Evolutionary conservation across 2,888 invertebrate genomes (phyloP).

Genomic region (Harpagoxenus sublaevis): DNA sequence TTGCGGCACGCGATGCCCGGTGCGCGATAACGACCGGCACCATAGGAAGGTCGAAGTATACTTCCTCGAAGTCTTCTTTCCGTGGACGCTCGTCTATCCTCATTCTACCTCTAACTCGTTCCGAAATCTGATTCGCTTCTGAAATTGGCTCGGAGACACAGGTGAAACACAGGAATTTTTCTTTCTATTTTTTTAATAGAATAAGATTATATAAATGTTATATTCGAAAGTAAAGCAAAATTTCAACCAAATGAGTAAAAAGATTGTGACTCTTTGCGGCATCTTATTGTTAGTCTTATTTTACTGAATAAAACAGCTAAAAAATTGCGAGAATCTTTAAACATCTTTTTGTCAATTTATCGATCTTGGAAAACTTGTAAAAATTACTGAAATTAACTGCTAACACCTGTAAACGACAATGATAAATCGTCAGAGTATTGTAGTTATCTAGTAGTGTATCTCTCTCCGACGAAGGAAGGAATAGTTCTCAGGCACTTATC

Average conservation of each 20-base stretch:
- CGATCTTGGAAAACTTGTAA: neutral
- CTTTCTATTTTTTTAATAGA: too few species aligned
- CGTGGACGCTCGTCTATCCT: constrained; percentile 25
- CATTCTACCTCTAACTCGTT: neutral
- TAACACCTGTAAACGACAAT: constrained; percentile 18
- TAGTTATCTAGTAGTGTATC: neutral
- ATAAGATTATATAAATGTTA: too few species aligned
- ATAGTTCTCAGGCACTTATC: neutral
- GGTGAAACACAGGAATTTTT: constrained; percentile 17
- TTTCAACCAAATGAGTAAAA: too few species aligned
- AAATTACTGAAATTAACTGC: neutral
- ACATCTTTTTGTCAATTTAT: neutral
- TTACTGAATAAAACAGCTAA: neutral
- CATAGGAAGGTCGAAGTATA: constrained; percentile 58
- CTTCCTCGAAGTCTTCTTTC: constrained; percentile 56
- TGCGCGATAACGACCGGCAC: constrained; percentile 56
- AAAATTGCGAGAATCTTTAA: neutral
- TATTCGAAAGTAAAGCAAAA: too few species aligned
- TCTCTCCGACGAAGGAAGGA: constrained; percentile 11
- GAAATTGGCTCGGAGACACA: constrained; percentile 33
- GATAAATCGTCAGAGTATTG: constrained; percentile 3
- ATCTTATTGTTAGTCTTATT: neutral
- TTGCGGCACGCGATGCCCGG: constrained; percentile 60
- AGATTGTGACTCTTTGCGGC: too few species aligned
- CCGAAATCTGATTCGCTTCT: constrained; percentile 24